These are phyloP conservation scores for Theonella swinhoei DNA, from an alignment of 37 sponge, comb jelly and placozoan species.

Conservation along the genomic window DNA sequence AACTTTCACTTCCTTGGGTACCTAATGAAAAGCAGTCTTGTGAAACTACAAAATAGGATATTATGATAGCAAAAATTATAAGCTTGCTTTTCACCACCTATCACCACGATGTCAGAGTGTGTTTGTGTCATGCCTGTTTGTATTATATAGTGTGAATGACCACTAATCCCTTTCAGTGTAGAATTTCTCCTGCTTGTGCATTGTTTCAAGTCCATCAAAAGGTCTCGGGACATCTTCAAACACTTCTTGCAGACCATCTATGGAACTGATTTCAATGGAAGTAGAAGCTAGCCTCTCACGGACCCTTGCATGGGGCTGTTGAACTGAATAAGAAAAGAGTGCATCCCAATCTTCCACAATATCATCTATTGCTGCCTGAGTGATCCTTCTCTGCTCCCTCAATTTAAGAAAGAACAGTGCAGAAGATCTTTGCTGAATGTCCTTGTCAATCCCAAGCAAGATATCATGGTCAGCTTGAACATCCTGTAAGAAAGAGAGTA, in stretches of 20 bases:
- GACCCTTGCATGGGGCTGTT: neutral
- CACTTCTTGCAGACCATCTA: too few species aligned
- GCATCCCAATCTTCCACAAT: too few species aligned
- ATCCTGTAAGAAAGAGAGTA: neutral
- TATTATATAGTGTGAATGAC: too few species aligned
- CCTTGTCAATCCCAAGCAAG: neutral
- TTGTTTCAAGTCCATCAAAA: slow-evolving; percentile 13
- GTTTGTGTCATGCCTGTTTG: too few species aligned
- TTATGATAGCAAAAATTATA: neutral
- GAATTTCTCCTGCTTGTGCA: slow-evolving; percentile 14
- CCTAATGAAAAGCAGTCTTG: too few species aligned
- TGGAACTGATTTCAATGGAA: neutral
- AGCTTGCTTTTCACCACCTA: too few species aligned
- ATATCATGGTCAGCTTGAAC: neutral
- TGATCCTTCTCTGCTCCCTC: neutral
- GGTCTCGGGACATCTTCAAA: slow-evolving; percentile 1
- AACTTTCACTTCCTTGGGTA: slow-evolving; percentile 29
- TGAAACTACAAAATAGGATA: neutral
- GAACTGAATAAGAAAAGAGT: too few species aligned
- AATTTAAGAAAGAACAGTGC: slow-evolving; percentile 17
- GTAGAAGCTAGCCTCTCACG: neutral
- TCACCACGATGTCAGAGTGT: too few species aligned
- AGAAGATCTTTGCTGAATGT: neutral
- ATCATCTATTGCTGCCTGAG: slow-evolving; percentile 22
- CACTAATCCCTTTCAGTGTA: too few species aligned